Evolutionary conservation across 2,113 vertebrate genomes (phyloP).

Genomic region (Camelus bactrianus): DNA sequence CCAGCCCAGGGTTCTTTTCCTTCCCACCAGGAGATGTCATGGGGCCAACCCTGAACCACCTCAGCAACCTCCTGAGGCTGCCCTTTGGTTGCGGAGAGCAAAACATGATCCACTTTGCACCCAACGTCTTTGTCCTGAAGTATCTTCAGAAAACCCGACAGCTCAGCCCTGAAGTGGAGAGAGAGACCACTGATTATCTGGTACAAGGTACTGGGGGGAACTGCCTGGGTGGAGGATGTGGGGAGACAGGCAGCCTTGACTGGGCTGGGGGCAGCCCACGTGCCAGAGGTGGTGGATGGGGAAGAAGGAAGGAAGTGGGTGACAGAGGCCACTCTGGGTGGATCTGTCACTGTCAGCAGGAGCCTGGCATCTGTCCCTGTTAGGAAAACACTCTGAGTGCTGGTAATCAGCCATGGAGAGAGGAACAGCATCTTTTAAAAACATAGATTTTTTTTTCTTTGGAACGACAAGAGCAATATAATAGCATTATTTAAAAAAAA

Average conservation of each 20-base stretch:
- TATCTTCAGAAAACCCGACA: conserved; percentile 96
- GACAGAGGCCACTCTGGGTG: neutral
- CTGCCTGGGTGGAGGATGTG: neutral
- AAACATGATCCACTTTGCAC: conserved; percentile 98
- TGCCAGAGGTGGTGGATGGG: rapidly evolving
- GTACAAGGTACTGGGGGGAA: conserved; percentile 86
- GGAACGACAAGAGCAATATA: neutral
- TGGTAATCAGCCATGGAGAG: neutral
- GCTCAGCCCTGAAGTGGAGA: conserved; percentile 92
- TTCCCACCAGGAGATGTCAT: conserved; percentile 93
- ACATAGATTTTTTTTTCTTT: neutral
- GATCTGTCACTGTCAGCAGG: neutral
- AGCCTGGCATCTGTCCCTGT: neutral
- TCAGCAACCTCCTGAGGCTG: conserved; percentile 93
- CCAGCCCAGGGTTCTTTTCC: neutral
- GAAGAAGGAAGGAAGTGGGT: neutral
- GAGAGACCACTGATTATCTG: conserved; percentile 94
- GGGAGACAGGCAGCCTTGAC: neutral
- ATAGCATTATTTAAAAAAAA: neutral
- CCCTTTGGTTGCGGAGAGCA: conserved; percentile 97
- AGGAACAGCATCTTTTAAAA: neutral
- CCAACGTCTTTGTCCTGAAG: conserved; percentile 96
- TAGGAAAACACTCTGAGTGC: neutral
- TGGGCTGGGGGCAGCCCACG: rapidly evolving
- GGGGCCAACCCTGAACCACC: conserved; percentile 95